A percentile compares a stretch with the other conserved stretches of the same genome.
Evolutionary conservation across 2,888 invertebrate genomes (phyloP).

Genomic region (Hirtodrosophila alboralis): DNA sequence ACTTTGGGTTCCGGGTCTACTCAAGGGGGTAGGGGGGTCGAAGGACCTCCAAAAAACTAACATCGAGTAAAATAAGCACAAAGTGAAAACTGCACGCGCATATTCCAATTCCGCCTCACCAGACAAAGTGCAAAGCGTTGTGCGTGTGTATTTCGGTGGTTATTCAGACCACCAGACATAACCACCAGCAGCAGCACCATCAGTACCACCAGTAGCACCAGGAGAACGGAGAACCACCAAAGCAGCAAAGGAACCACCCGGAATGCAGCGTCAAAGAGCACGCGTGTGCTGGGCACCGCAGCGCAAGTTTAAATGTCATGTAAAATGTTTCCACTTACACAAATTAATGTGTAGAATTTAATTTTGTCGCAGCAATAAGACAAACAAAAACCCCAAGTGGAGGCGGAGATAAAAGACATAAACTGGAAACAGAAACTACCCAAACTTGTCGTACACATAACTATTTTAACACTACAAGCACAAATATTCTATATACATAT

Average conservation of each 20-base stretch:
- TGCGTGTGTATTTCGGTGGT: constrained; percentile 72
- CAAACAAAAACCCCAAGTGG: constrained; percentile 21
- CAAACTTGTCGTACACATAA: constrained; percentile 26
- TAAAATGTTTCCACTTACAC: constrained; percentile 80
- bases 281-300: constrained; percentile 54
- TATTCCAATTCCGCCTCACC: constrained; percentile 73
- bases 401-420: neutral
- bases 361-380: constrained; percentile 63
- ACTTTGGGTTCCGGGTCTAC: constrained; percentile 28
- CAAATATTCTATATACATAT: no score
- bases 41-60: constrained; percentile 59
- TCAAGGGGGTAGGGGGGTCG: constrained; percentile 1
- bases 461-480: constrained; percentile 28
- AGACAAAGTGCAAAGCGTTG: constrained; percentile 76
- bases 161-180: constrained; percentile 44
- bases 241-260: constrained; percentile 17
- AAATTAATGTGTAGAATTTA: constrained; percentile 78
- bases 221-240: no score
- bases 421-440: constrained; percentile 4
- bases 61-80: constrained; percentile 66
- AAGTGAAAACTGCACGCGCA: constrained; percentile 72
- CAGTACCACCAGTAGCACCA: constrained; percentile 22
- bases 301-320: constrained; percentile 78
- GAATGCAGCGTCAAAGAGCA: constrained; percentile 54
- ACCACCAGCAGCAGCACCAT: constrained; percentile 27